Conservation (phyloP, 2,888 invertebrate genomes). For the Tolmerus cingulatus region DNA sequence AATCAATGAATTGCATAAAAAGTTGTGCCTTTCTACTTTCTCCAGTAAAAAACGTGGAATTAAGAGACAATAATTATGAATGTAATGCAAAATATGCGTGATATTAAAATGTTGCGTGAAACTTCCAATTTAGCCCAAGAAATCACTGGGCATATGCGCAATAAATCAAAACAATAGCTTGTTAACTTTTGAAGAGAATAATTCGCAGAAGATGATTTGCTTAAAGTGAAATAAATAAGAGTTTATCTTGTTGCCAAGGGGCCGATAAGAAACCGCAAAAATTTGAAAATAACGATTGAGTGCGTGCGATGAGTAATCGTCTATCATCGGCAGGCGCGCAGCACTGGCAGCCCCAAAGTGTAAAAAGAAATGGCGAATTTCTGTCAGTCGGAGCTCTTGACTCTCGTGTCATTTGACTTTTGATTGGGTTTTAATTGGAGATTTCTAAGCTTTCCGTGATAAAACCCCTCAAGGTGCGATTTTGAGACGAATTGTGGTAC, state of each 20-base stretch:
- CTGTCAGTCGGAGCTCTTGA: slow-evolving; percentile 45
- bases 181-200: background rate
- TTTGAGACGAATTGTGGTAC: background rate
- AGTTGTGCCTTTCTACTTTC: background rate
- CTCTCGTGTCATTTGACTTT: slow-evolving; percentile 41
- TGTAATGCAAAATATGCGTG: background rate
- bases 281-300: background rate
- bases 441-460: background rate
- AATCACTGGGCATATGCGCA: too few species aligned
- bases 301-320: background rate
- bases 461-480: slow-evolving; percentile 35
- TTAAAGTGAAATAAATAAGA: background rate
- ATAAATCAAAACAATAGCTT: background rate
- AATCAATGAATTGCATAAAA: background rate
- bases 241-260: background rate
- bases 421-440: slow-evolving; percentile 35
- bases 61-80: background rate
- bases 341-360: slow-evolving; percentile 1
- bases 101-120: background rate
- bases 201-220: background rate
- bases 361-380: slow-evolving; percentile 47
- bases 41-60: background rate
- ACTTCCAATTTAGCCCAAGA: background rate
- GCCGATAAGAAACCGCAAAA: background rate
- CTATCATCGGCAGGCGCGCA: background rate